Evolutionary conservation across 2,797 vertebrate species (phyloP).

Genomic region (Lerista edwardsae): DNA sequence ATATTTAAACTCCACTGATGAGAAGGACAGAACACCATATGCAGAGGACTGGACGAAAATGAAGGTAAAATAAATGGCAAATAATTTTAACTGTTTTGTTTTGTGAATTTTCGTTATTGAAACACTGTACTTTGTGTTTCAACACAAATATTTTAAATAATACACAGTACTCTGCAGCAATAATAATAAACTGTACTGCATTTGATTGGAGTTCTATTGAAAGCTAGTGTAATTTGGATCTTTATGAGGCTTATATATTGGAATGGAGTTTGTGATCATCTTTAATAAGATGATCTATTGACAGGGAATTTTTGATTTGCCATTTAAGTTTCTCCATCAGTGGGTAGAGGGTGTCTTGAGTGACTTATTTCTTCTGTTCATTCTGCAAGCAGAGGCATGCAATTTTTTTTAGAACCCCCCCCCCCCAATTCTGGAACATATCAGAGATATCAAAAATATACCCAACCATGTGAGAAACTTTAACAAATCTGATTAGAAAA

Average conservation of each 20-base stretch:
- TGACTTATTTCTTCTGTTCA: not conserved
- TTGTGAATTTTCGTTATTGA: too few species aligned
- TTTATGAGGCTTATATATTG: not conserved
- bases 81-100: not conserved
- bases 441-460: not conserved
- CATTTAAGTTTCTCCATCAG: not conserved
- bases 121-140: too few species aligned
- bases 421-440: not conserved
- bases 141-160: too few species aligned
- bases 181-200: too few species aligned
- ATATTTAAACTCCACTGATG: conserved; percentile 88
- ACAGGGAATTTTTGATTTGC: not conserved
- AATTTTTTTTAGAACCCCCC: not conserved
- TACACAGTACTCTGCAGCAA: too few species aligned
- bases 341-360: not conserved
- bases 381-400: not conserved
- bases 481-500: not conserved
- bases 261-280: not conserved
- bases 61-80: conserved; percentile 78
- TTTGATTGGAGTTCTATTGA: not conserved
- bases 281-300: not conserved
- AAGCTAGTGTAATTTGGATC: not conserved
- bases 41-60: conserved; percentile 93
- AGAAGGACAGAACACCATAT: conserved; percentile 82
- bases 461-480: not conserved